Evolutionary conservation across 2,888 invertebrate species (phyloP).

Genomic region (Agrilus cyanescens): DNA sequence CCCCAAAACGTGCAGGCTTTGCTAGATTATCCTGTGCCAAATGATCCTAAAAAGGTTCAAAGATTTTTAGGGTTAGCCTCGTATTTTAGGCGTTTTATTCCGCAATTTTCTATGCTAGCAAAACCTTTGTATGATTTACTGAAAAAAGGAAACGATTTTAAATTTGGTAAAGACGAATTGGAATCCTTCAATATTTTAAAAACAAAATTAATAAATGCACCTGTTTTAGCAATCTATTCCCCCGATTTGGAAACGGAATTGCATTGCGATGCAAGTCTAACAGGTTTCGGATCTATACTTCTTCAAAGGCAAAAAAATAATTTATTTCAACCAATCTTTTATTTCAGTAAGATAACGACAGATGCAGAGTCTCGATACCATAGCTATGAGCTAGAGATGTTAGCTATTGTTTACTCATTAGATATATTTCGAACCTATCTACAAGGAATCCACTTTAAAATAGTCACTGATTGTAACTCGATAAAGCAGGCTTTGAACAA

Average conservation of each 20-base stretch:
- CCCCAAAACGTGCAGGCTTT: not conserved
- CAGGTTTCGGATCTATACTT: constrained; percentile 22
- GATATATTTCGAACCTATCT: constrained; percentile 21
- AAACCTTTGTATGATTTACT: constrained; percentile 3
- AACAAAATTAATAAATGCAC: constrained; percentile 15
- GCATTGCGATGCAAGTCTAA: constrained; percentile 23
- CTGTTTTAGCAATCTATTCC: constrained; percentile 20
- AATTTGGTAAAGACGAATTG: not conserved
- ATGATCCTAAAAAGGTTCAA: not conserved
- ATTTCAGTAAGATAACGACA: constrained; percentile 23
- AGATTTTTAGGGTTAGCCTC: not conserved
- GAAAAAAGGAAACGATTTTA: not conserved
- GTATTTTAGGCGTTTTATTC: constrained; percentile 3
- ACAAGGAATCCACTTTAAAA: constrained; percentile 19
- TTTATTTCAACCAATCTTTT: constrained; percentile 21
- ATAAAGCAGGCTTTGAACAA: constrained; percentile 18
- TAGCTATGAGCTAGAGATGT: constrained; percentile 23
- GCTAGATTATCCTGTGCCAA: constrained; percentile 1
- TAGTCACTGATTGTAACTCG: constrained; percentile 20
- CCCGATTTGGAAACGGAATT: constrained; percentile 21
- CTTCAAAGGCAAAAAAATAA: constrained; percentile 20
- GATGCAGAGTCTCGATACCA: constrained; percentile 21
- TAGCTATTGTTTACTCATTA: constrained; percentile 20
- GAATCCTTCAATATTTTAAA: constrained; percentile 8
- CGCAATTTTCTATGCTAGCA: not conserved